Evolutionary conservation across 2,888 invertebrate species (phyloP).

Genomic region (Eristalis arbustorum): DNA sequence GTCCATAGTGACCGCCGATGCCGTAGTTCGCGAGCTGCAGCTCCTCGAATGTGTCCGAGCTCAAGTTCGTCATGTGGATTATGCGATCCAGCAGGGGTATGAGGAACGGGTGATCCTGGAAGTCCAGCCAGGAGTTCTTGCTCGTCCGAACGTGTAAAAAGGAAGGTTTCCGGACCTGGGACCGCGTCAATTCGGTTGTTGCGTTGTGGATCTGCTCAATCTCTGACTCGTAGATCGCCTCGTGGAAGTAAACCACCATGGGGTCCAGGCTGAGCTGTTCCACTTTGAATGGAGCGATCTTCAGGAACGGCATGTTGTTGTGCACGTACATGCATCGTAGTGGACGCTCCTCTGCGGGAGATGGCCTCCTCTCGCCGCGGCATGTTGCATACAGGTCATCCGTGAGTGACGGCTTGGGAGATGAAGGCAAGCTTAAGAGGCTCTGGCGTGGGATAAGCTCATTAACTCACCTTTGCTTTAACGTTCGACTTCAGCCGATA

Average conservation of each 20-base stretch:
- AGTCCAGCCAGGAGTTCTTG: constrained; percentile 83
- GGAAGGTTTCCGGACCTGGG: neutral
- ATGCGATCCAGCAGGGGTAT: constrained; percentile 80
- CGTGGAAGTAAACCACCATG: constrained; percentile 81
- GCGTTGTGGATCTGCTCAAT: constrained; percentile 80
- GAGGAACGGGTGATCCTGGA: neutral
- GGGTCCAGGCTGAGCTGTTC: constrained; percentile 81
- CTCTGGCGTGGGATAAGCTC: neutral
- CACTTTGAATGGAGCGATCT: constrained; percentile 79
- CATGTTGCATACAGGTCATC: constrained; percentile 73
- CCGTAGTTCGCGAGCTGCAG: constrained; percentile 86
- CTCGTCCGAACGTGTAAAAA: constrained; percentile 82
- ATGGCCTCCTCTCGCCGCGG: constrained; percentile 81
- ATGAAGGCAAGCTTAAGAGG: neutral
- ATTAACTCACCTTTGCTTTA: neutral
- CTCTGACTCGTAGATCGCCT: constrained; percentile 82
- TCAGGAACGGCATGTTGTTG: constrained; percentile 74
- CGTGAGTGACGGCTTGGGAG: neutral
- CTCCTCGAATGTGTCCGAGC: constrained; percentile 83
- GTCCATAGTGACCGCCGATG: constrained; percentile 85
- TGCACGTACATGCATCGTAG: constrained; percentile 73
- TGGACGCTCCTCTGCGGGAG: constrained; percentile 74
- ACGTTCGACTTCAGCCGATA: neutral
- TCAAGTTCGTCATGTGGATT: constrained; percentile 82
- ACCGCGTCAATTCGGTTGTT: neutral